Evolutionary conservation across 2,888 invertebrate species (phyloP).

Genomic region (Ennomos fuscantarius): DNA sequence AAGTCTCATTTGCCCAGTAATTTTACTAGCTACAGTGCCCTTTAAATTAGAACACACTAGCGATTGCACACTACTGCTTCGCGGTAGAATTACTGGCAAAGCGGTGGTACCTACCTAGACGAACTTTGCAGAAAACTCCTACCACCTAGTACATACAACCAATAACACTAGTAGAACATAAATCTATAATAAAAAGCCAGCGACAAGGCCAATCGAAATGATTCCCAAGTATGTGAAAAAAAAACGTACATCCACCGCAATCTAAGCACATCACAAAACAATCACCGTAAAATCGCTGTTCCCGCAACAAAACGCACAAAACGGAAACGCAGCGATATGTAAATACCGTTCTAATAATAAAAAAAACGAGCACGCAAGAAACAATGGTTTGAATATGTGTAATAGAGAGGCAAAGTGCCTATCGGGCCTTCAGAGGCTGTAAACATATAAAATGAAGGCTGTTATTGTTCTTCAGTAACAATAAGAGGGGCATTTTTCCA

Average conservation of each 20-base stretch:
- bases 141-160: no score
- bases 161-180: not conserved
- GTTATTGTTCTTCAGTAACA: conserved; percentile 82
- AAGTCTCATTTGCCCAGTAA: no score
- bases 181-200: no score
- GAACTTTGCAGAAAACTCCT: no score
- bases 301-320: conserved; percentile 28
- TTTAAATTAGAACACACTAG: no score
- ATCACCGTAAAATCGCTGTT: conserved; percentile 25
- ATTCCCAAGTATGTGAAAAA: conserved; percentile 6
- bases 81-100: no score
- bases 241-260: conserved; percentile 16
- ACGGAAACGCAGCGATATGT: conserved; percentile 41
- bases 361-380: conserved; percentile 48
- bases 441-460: conserved; percentile 81
- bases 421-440: conserved; percentile 78
- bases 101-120: no score
- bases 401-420: conserved; percentile 76
- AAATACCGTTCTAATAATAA: conserved; percentile 53
- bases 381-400: conserved; percentile 64
- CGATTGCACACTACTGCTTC: no score
- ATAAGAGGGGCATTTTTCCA: conserved; percentile 82
- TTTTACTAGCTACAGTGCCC: no score
- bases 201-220: not conserved
- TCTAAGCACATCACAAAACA: conserved; percentile 26